Evolutionary conservation across 2,888 invertebrate genomes (phyloP).

Genomic region (Mythimna loreyi): DNA sequence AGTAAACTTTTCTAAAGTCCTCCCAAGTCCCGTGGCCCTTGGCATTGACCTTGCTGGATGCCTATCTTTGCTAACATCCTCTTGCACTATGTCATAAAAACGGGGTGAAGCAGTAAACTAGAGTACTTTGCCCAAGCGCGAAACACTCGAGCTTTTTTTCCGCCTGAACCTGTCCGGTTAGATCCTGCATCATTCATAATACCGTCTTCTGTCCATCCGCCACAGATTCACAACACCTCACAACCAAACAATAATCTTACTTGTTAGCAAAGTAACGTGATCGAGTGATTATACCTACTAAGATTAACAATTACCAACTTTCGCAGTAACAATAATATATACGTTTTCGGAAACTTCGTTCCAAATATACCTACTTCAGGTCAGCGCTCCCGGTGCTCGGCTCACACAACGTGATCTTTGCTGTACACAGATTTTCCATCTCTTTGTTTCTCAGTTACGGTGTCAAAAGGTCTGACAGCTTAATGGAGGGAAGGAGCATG

Average conservation of each 20-base stretch:
- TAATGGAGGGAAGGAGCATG: constrained; percentile 36
- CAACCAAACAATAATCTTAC: not conserved
- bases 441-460: constrained; percentile 35
- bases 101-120: too few species aligned
- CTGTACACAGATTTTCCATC: constrained; percentile 18
- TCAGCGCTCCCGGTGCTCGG: constrained; percentile 11
- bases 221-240: not conserved
- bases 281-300: constrained; percentile 6
- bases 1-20: too few species aligned
- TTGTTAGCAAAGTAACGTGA: not conserved
- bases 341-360: constrained; percentile 6
- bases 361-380: not conserved
- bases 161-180: too few species aligned
- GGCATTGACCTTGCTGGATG: too few species aligned
- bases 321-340: not conserved
- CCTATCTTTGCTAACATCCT: too few species aligned
- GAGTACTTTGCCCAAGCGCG: too few species aligned
- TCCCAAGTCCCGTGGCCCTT: too few species aligned
- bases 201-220: not conserved
- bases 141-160: too few species aligned
- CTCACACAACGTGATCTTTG: constrained; percentile 13
- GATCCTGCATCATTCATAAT: too few species aligned
- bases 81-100: too few species aligned
- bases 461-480: constrained; percentile 31
- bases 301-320: constrained; percentile 11